These are phyloP conservation scores for Thecocarcelia acutangulata DNA, from an alignment of 2,888 invertebrate species.

Conservation along the genomic window DNA sequence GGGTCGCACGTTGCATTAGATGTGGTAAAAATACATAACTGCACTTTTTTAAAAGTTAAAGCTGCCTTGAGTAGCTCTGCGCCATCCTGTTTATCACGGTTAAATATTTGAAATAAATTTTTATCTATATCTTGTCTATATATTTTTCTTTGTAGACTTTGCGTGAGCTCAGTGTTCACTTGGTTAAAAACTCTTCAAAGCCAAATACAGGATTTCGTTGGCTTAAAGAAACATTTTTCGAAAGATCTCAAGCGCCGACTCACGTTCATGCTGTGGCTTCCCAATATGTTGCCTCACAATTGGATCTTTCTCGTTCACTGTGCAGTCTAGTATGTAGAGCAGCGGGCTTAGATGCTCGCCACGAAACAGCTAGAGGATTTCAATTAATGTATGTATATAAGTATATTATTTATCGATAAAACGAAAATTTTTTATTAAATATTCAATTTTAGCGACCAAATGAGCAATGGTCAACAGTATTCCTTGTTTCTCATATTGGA, in stretches of 20 bases:
- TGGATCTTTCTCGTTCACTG: conserved; percentile 89
- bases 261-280: conserved; percentile 91
- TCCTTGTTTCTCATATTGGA: conserved; percentile 90
- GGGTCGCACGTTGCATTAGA: too few species aligned
- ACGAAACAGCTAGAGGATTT: conserved; percentile 89
- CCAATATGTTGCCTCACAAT: conserved; percentile 90
- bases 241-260: conserved; percentile 84
- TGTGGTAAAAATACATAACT: too few species aligned
- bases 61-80: too few species aligned
- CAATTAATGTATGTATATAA: conserved; percentile 85
- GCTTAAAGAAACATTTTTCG: conserved; percentile 81
- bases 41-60: too few species aligned
- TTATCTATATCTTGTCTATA: too few species aligned
- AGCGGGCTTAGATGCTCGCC: conserved; percentile 85
- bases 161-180: conserved; percentile 91
- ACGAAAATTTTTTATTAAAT: too few species aligned
- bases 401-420: not conserved
- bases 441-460: conserved; percentile 84
- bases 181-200: conserved; percentile 85
- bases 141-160: conserved; percentile 84
- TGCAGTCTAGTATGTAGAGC: conserved; percentile 89
- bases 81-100: too few species aligned
- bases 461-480: conserved; percentile 86
- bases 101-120: too few species aligned
- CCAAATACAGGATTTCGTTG: conserved; percentile 81